These are phyloP conservation scores for Tarsius wallacei DNA, from an alignment of 2,797 vertebrate genomes.

Conservation along the genomic window DNA sequence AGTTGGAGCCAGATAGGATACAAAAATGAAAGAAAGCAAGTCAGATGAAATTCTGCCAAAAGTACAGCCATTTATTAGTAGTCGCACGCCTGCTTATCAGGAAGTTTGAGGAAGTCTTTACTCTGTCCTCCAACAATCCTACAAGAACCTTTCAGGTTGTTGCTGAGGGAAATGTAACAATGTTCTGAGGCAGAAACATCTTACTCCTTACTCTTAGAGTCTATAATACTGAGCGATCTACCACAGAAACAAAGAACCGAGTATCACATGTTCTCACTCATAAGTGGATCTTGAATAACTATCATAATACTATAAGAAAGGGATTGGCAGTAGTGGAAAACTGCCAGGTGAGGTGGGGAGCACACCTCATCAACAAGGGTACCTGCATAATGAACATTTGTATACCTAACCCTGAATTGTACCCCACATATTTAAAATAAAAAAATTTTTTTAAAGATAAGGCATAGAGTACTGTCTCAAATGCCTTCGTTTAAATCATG, in stretches of 20 bases:
- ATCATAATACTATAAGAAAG: too few relatives aligned
- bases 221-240: too few relatives aligned
- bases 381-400: too few relatives aligned
- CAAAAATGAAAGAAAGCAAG: conserved; percentile 27
- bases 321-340: too few relatives aligned
- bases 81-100: neutral
- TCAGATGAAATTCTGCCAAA: neutral
- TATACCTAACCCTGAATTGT: too few relatives aligned
- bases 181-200: neutral
- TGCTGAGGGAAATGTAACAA: neutral
- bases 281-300: too few relatives aligned
- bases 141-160: neutral
- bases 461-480: neutral
- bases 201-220: neutral
- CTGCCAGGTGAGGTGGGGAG: too few relatives aligned
- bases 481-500: neutral
- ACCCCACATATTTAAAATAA: too few relatives aligned
- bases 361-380: too few relatives aligned
- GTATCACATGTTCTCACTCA: too few relatives aligned
- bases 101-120: neutral
- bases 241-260: too few relatives aligned
- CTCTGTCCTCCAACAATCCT: neutral
- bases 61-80: neutral
- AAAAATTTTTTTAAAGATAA: too few relatives aligned
- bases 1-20: neutral